Evolutionary conservation across 2,888 invertebrate species (phyloP).

Genomic region (Exocentrus adspersus): DNA sequence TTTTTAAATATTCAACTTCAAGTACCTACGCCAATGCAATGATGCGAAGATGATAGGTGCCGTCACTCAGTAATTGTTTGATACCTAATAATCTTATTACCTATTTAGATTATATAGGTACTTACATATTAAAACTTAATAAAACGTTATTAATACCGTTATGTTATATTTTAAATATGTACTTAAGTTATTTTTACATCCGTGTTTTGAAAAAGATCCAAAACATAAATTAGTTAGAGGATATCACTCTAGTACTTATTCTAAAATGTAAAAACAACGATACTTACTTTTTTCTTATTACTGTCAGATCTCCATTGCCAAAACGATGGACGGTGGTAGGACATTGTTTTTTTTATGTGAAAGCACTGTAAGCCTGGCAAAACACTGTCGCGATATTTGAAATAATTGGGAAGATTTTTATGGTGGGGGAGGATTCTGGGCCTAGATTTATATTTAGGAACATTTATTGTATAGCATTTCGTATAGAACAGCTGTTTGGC

Average conservation of each 20-base stretch:
- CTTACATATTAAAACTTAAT: too few species aligned
- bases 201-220: conserved; percentile 29
- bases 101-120: too few species aligned
- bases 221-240: conserved; percentile 14
- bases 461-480: conserved; percentile 54
- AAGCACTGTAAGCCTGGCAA: conserved; percentile 52
- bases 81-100: too few species aligned
- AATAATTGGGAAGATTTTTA: conserved; percentile 55
- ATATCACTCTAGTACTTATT: neutral
- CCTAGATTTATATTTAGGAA: conserved; percentile 59
- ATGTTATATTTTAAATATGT: neutral
- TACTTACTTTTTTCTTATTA: conserved; percentile 63
- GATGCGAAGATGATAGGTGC: too few species aligned
- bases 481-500: conserved; percentile 54
- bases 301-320: conserved; percentile 65
- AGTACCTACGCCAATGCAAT: too few species aligned
- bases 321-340: conserved; percentile 73
- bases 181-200: conserved; percentile 14
- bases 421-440: conserved; percentile 58
- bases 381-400: conserved; percentile 50
- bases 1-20: too few species aligned
- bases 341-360: conserved; percentile 61
- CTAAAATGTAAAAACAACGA: conserved; percentile 4
- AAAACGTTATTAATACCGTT: too few species aligned
- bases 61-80: too few species aligned